phyloP scores from a whole-genome alignment of 1,140 invertebrate genomes.

The Diabrotica virgifera region DNA sequence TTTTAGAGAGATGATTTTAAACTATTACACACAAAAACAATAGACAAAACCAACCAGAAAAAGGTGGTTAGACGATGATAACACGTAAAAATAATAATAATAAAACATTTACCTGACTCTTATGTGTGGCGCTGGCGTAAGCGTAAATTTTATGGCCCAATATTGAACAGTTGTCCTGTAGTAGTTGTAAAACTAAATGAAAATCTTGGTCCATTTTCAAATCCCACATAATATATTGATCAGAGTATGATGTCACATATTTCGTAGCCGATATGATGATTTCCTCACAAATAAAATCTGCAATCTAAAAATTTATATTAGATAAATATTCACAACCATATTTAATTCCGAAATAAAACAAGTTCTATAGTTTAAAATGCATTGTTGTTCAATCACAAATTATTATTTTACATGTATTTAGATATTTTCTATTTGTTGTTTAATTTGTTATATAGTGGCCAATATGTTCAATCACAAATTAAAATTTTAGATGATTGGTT shows the following conservation, averaged over 20 bases:
- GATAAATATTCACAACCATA: too few relatives aligned
- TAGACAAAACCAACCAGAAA: too few relatives aligned
- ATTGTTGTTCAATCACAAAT: too few relatives aligned
- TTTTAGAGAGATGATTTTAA: too few relatives aligned
- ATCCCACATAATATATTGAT: constrained; percentile 56
- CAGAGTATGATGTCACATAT: constrained; percentile 51
- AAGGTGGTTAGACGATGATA: neutral
- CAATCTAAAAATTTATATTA: constrained; percentile 47
- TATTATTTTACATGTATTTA: too few relatives aligned
- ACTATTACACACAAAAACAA: too few relatives aligned
- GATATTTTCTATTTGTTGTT: too few relatives aligned
- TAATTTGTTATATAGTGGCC: too few relatives aligned
- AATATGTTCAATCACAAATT: too few relatives aligned
- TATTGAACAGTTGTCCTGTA: constrained; percentile 53
- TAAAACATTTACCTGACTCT: constrained; percentile 36
- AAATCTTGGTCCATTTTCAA: constrained; percentile 54
- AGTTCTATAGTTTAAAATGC: too few relatives aligned
- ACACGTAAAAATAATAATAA: neutral
- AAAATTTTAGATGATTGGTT: too few relatives aligned
- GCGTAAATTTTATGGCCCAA: constrained; percentile 55
- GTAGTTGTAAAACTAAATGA: constrained; percentile 56
- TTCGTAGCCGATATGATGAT: constrained; percentile 52
- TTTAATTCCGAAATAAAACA: too few relatives aligned
- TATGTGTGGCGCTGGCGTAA: constrained; percentile 52
- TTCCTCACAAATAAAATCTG: constrained; percentile 56